Evolutionary conservation across 2,888 invertebrate genomes (phyloP), one percentile per base, ranked within the genome.

Genomic region (Thyatira batis): DNA sequence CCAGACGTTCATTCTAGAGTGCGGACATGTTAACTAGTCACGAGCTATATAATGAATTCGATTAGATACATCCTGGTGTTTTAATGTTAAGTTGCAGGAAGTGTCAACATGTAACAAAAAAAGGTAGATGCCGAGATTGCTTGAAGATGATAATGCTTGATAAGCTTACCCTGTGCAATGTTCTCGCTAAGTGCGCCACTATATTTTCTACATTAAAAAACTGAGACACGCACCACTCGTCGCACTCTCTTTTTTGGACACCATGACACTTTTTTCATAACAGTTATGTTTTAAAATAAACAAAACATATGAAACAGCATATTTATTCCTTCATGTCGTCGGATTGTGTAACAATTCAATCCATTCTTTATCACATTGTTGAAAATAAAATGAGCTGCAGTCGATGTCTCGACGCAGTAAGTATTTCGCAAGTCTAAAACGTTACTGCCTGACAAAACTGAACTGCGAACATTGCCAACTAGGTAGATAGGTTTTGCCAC

Each of bases 401-500:
- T 58, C 63, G 63, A 76, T 71, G 69, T 80, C 77, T 67, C 77
- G 70, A 76, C 62, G 69, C 76, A 75, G 78, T 75, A 72, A 76
- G 69, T 80, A 80, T 87, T 87, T 87, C 83, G 83, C 84, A 85
- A 89, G 80, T 73, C 84, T 72, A 75, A 82, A 82, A 74, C 76
- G 73, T 48, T 78, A 87, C 88, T 85, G 85, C 74, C 85, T 83
- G 80, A 82, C 76, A 79, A 80, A 71, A 80, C 75, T 75, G 75
- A 82, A 78, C 76, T 75, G 73, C 67, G 78, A 81, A 80, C 76
- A 82, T 85, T 82, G 83, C 80, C 80, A 83, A 86, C 84, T 84
- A 76, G 82, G 82, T 85, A 82, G 84, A 82, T 87, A 88, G 85
- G 80, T 87, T 87, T 85, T 82, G 82, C 82, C 76, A 75, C 76